Conservation (phyloP, 2,888 invertebrate species). For the Ariolimax columbianus region DNA sequence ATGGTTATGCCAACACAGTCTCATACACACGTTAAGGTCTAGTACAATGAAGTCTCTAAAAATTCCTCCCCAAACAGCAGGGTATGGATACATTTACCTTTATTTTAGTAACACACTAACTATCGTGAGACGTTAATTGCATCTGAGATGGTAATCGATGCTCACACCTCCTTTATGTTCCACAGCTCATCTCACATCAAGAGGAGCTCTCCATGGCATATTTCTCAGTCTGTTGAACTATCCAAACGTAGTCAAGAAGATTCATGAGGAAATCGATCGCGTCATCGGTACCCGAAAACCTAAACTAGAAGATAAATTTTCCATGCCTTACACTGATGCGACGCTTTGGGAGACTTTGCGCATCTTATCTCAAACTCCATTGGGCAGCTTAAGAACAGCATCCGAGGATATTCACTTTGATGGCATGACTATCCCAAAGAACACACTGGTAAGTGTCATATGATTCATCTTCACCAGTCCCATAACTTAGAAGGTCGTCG, state of each 20-base stretch:
- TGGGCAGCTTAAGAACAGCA: not conserved
- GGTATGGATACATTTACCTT: too few relatives aligned
- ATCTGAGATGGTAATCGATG: too few relatives aligned
- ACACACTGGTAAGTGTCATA: slow-evolving; percentile 4
- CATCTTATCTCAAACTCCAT: not conserved
- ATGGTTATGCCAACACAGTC: too few relatives aligned
- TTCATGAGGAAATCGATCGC: not conserved
- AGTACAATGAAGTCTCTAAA: too few relatives aligned
- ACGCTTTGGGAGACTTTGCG: not conserved
- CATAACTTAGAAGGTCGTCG: too few relatives aligned
- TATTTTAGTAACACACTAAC: too few relatives aligned
- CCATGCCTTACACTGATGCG: slow-evolving; percentile 25
- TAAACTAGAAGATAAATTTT: slow-evolving; percentile 46
- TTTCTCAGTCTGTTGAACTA: not conserved
- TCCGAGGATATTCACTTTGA: not conserved
- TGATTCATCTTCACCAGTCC: too few relatives aligned
- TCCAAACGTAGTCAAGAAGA: not conserved
- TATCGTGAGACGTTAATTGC: too few relatives aligned
- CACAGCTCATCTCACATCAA: not conserved
- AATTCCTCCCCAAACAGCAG: too few relatives aligned
- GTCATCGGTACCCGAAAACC: not conserved
- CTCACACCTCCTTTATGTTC: too few relatives aligned
- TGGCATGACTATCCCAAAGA: slow-evolving; percentile 14
- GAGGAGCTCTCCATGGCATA: not conserved
- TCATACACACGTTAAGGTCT: too few relatives aligned